These are phyloP conservation scores for Yponomeuta malinellus DNA, from an alignment of 2,888 invertebrate genomes.

Conservation along the genomic window DNA sequence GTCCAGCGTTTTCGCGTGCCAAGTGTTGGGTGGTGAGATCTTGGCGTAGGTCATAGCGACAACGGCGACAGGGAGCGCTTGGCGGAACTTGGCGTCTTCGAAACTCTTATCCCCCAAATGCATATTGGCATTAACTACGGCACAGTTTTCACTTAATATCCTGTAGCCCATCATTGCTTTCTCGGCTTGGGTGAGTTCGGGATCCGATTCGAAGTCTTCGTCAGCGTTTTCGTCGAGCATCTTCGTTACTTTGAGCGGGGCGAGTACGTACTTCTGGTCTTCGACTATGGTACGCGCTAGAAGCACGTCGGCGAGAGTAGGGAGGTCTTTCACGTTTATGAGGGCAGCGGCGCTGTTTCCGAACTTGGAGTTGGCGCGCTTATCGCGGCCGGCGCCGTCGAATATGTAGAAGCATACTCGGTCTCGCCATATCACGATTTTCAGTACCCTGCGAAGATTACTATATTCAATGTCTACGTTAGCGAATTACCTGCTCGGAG, in stretches of 20 bases:
- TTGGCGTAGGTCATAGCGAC: slow-evolving; percentile 79
- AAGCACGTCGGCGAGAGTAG: slow-evolving; percentile 66
- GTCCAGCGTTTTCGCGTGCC: slow-evolving; percentile 75
- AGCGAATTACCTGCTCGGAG: neutral
- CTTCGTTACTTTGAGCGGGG: slow-evolving; percentile 62
- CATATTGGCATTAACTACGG: slow-evolving; percentile 74
- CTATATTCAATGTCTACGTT: neutral
- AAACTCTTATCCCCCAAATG: slow-evolving; percentile 77
- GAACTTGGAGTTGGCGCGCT: slow-evolving; percentile 66
- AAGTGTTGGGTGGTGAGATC: slow-evolving; percentile 78
- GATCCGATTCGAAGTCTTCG: slow-evolving; percentile 66
- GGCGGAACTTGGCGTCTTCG: slow-evolving; percentile 74
- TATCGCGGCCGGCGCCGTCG: slow-evolving; percentile 76
- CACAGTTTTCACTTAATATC: slow-evolving; percentile 72
- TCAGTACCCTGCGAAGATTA: slow-evolving; percentile 44
- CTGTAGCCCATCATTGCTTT: slow-evolving; percentile 73
- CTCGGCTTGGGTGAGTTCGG: slow-evolving; percentile 61
- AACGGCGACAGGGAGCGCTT: slow-evolving; percentile 76
- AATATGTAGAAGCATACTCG: slow-evolving; percentile 78
- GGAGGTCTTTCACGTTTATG: slow-evolving; percentile 70
- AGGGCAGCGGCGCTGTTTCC: slow-evolving; percentile 72
- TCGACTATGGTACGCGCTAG: slow-evolving; percentile 62
- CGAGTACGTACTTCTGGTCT: slow-evolving; percentile 67
- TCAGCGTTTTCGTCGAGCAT: slow-evolving; percentile 59
- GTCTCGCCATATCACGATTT: slow-evolving; percentile 76